phyloP scores from a whole-genome alignment of 1,140 invertebrate species.

The Scaptodrosophila lebanonensis region DNA sequence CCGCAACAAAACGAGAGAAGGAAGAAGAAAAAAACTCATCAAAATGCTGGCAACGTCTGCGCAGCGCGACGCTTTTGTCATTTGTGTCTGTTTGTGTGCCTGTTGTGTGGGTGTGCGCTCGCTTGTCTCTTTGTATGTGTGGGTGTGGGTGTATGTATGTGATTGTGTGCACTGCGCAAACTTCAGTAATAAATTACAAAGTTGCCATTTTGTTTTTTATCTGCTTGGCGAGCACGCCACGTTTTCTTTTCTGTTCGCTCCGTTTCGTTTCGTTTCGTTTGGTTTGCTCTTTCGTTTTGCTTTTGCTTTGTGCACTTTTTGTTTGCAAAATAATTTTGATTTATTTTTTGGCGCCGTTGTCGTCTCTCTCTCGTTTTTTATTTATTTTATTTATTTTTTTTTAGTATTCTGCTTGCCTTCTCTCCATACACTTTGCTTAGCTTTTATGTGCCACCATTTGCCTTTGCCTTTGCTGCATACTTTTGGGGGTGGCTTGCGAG shows the following conservation, averaged over 20 bases:
- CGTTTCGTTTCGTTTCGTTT: not conserved
- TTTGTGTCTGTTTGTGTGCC: conserved; percentile 45
- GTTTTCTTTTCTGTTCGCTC: conserved; percentile 5
- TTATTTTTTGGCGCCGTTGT: conserved; percentile 51
- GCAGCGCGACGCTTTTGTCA: conserved; percentile 45
- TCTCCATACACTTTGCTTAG: not conserved
- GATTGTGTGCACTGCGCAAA: conserved; percentile 44
- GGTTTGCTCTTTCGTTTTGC: conserved; percentile 10
- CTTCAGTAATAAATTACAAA: conserved; percentile 74
- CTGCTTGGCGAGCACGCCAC: too few relatives aligned
- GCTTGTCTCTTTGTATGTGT: conserved; percentile 15
- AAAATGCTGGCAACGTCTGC: conserved; percentile 42
- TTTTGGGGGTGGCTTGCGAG: conserved; percentile 48
- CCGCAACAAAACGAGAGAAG: not conserved
- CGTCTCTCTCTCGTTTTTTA: conserved; percentile 3
- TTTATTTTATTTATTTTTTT: too few relatives aligned
- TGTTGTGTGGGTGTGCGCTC: conserved; percentile 38
- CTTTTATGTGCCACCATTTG: not conserved
- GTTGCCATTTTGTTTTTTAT: conserved; percentile 73
- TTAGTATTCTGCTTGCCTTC: not conserved
- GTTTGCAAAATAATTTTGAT: conserved; percentile 75
- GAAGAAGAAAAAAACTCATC: conserved; percentile 43
- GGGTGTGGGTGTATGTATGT: not conserved
- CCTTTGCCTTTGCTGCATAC: conserved; percentile 20
- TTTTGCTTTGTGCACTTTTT: conserved; percentile 46